Conservation (phyloP, 2,797 vertebrate species). For the Eospalax fontanierii region DNA sequence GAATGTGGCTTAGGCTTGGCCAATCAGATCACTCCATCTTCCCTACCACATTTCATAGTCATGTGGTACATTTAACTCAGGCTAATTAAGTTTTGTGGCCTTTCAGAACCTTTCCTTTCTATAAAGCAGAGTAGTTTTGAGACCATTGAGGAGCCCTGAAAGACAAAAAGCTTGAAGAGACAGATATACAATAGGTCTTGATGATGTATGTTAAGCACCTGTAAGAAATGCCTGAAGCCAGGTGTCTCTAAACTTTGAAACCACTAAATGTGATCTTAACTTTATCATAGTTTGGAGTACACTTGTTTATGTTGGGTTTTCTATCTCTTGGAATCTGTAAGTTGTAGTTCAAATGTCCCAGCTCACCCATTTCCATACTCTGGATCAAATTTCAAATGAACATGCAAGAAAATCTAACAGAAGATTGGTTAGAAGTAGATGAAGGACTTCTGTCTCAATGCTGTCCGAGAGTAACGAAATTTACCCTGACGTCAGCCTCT, state of each 20-base stretch:
- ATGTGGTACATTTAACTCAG: not conserved
- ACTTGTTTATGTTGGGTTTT: not conserved
- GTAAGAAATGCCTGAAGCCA: not conserved
- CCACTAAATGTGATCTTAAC: not conserved
- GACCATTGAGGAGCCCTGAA: not conserved
- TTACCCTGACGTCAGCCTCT: not conserved
- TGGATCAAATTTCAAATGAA: slow-evolving; percentile 7
- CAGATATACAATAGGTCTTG: not conserved
- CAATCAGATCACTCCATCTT: not conserved
- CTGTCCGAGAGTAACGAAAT: not conserved
- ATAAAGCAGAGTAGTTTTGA: not conserved
- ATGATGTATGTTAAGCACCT: not conserved
- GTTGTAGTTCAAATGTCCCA: not conserved
- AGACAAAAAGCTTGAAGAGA: not conserved
- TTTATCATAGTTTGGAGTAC: not conserved
- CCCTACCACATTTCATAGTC: not conserved
- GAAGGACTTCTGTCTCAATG: not conserved
- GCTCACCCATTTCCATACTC: not conserved
- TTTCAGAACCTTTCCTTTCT: not conserved
- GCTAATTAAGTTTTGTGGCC: not conserved
- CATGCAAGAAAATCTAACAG: not conserved
- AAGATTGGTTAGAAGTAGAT: not conserved
- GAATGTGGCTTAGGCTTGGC: not conserved
- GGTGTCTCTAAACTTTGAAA: not conserved
- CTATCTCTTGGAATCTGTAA: not conserved